Evolutionary conservation across 2,888 invertebrate genomes (phyloP), one percentile per base, ranked within the genome.

Genomic region (Megastigmus dorsalis): DNA sequence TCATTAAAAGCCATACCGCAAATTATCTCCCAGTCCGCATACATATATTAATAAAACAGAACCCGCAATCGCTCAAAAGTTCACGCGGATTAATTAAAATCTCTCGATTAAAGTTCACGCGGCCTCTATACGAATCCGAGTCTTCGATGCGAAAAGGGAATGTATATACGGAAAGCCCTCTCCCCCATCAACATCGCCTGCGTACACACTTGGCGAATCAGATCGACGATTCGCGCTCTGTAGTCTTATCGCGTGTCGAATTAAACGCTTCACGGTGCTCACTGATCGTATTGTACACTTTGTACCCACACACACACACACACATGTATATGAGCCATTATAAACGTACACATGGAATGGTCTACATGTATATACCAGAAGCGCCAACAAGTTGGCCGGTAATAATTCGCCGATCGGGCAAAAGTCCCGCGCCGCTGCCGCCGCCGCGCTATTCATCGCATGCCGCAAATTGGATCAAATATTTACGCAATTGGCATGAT

Each of bases 401-500:
- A 79, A 82, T 83, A 80, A 80, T 79, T 81, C 66, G 72, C 36
- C 52, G 60, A 59, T 63, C 59, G 67, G n/a, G n/a, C n/a, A n/a
- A n/a, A n/a, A n/a, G n/a, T n/a, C n/a, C n/a, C n/a, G n/a, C n/a
- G n/a, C n/a, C n/a, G n/a, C n/a, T n/a, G n/a, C n/a, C n/a, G n/a
- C n/a, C n/a, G n/a, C n/a, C 38, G 45, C 60, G 48, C 36, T 28
- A 77, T 78, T 78, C 79, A 82, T 86, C 81, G 86, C 86, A 86
- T 86, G 86, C 83, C 82, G 82, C 84, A 86, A 86, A 86, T 86
- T 86, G 85, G 80, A 80, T 82, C 83, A 86, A 86, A 86, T 86
- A 86, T 86, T 86, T 86, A 86, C 85, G 84, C 86, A 86, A 86
- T 86, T 86, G 86, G 81, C 83, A 84, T 84, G 86, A 85, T 85